Conservation (phyloP, 1,140 invertebrate species). For the Papilio polytes region DNA sequence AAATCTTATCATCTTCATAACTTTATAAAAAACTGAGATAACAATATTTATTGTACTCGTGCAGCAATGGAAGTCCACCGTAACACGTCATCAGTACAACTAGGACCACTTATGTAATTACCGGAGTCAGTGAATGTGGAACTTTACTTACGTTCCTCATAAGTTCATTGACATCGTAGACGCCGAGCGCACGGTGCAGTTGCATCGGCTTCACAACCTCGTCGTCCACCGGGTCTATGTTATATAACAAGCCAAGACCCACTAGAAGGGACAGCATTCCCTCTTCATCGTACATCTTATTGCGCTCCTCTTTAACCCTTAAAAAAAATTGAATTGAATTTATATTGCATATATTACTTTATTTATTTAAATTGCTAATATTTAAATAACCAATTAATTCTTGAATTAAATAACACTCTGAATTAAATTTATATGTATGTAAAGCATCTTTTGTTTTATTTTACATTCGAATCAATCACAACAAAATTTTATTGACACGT, state of each 20-base stretch:
- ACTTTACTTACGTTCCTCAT: conserved; percentile 66
- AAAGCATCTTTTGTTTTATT: too few relatives aligned
- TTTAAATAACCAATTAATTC: too few relatives aligned
- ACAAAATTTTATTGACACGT: too few relatives aligned
- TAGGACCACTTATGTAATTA: conserved; percentile 40
- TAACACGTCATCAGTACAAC: background rate
- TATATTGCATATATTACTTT: too few relatives aligned
- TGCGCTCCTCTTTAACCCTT: conserved; percentile 69
- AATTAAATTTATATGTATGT: too few relatives aligned
- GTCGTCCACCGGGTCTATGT: conserved; percentile 55
- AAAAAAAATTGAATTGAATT: background rate
- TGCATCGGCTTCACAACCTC: conserved; percentile 54
- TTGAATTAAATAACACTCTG: too few relatives aligned
- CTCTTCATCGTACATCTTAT: conserved; percentile 64
- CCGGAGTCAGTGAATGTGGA: conserved; percentile 23
- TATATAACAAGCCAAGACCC: conserved; percentile 74
- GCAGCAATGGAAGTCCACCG: background rate
- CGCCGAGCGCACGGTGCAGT: conserved; percentile 65
- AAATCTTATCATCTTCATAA: too few relatives aligned
- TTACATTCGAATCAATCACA: too few relatives aligned
- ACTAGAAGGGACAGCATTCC: conserved; percentile 68
- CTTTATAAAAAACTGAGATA: too few relatives aligned
- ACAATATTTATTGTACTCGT: too few relatives aligned
- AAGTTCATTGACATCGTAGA: conserved; percentile 76
- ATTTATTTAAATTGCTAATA: too few relatives aligned